Percentiles rank a stretch among this genome's conserved stretches.
These are phyloP conservation scores for Zosterops pallidus DNA, from an alignment of 2,113 vertebrate genomes.

Conservation along the genomic window DNA sequence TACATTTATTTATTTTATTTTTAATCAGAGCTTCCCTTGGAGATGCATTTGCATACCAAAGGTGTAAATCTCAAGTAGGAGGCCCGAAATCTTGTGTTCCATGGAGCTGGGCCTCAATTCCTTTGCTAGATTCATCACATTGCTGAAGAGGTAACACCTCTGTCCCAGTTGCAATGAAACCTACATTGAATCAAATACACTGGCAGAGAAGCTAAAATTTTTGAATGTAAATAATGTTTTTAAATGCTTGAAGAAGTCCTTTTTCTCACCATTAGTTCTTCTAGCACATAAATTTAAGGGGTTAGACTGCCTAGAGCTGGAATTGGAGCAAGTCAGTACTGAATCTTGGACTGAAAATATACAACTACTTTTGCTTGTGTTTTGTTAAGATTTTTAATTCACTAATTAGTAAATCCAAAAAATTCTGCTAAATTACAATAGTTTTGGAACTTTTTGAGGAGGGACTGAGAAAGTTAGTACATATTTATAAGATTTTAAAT, in stretches of 20 bases:
- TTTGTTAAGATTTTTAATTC: too few species aligned
- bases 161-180: not conserved
- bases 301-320: not conserved
- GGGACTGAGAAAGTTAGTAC: too few species aligned
- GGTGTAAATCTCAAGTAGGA: not conserved
- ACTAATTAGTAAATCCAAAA: too few species aligned
- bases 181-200: not conserved
- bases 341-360: not conserved
- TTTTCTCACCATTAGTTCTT: not conserved
- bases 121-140: not conserved
- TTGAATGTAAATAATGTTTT: not conserved
- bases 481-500: too few species aligned
- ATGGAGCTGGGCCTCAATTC: not conserved
- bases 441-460: too few species aligned
- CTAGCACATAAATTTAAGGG: not conserved
- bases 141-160: not conserved
- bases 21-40: not conserved
- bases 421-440: too few species aligned
- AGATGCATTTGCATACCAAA: not conserved
- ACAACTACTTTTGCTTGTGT: not conserved
- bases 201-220: not conserved
- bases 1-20: slow-evolving; percentile 15
- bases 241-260: not conserved
- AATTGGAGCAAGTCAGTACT: not conserved
- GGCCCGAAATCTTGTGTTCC: not conserved